Base-by-base conservation (phyloP, 2,888 invertebrate species). In the Incurvaria masculella region DNA sequence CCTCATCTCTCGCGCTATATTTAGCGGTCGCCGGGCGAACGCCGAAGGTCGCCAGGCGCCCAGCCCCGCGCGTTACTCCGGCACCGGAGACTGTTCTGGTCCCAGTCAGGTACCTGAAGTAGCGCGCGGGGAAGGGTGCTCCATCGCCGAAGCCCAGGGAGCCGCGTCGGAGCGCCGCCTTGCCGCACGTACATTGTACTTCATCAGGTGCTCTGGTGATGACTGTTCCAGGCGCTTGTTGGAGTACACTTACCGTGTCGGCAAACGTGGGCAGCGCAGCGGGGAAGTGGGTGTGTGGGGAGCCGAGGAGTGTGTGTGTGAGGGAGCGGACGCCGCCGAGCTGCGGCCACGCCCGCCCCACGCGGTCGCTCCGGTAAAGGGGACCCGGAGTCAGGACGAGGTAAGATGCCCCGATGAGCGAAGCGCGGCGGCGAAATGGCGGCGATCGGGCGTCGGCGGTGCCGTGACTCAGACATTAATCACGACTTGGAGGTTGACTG, bases 151-250 rank as follows among this genome's bases (percentile, higher is more conserved):
- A 21, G 18, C 18, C 50, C 49, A 50, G 48, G 53, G 48, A 50
- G 52, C 53, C 52, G 58, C 62, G 51, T 51, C 51, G 64, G 65
- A 82, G 58, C 62, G 51, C 51, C 51, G 64, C 65, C 74, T 82
- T 87, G 89, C 88, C 89, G 87, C 89, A 91, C 91, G 92, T 90
- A 90, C 89, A 93, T 94, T 94, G 94, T 94, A 94, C 94, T 94
- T 94, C 94, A 94, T 94, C 94, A 94, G 94, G 94, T 94, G 94
- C 94, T 94, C 94, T 94, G 94, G 94, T 92, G 85, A 81, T 81
- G 72, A 78, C 67, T 68, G 82, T 86, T 89, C 94, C 94, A 92
- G 94, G 93, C 93, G 93, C 91, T 92, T 94, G 93, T 91, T 92
- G 94, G 92, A 94, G 94, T 94, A 91, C 94, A 94, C 91, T 91